Evolutionary conservation across 2,797 vertebrate species (phyloP).

Genomic region (Naso thynnoides): DNA sequence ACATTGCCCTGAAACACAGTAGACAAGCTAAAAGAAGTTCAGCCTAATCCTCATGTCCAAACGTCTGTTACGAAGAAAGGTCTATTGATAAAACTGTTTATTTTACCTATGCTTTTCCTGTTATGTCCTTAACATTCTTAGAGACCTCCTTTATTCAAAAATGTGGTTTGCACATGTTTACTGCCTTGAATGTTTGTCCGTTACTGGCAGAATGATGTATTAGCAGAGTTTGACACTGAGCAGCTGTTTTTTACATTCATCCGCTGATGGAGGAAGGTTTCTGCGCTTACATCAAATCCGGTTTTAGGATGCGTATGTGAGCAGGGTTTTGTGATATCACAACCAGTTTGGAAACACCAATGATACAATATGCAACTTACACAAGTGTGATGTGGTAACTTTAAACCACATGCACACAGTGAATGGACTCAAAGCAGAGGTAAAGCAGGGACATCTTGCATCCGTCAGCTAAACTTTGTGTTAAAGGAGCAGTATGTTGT

Average conservation of each 20-base stretch:
- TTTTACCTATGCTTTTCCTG: not conserved
- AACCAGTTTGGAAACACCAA: not conserved
- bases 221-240: not conserved
- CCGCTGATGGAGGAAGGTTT: not conserved
- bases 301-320: not conserved
- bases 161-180: not conserved
- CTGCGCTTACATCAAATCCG: not conserved
- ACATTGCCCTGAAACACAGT: not conserved
- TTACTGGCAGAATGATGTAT: not conserved
- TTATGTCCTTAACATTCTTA: not conserved
- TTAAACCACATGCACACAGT: not conserved
- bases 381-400: constrained; percentile 24
- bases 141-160: not conserved
- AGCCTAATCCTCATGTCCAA: not conserved
- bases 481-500: not conserved
- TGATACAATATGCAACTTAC: not conserved
- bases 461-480: not conserved
- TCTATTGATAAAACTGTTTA: not conserved
- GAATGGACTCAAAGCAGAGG: not conserved
- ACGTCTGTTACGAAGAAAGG: too few species aligned
- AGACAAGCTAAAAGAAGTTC: not conserved
- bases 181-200: not conserved
- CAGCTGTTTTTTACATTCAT: constrained; percentile 1
- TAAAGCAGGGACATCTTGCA: not conserved
- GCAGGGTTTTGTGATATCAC: constrained; percentile 5